phyloP scores from a whole-genome alignment of 2,888 invertebrate species.

The Nemotelus nigrinus region DNA sequence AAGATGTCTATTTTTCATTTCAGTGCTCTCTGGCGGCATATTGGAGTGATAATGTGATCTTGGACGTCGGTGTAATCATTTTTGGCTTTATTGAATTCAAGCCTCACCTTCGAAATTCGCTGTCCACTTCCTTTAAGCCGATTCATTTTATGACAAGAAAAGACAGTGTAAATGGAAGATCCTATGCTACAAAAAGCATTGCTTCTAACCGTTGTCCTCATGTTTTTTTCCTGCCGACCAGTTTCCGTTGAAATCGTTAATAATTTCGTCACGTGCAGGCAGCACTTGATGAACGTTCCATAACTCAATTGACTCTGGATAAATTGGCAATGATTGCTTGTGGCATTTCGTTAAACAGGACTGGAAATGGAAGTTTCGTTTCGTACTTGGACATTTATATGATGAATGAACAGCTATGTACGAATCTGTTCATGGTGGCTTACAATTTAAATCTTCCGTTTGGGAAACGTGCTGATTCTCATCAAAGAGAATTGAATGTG shows the following conservation, averaged over 20 bases:
- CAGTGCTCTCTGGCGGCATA: no score
- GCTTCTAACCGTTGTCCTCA: background rate
- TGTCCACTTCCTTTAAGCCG: no score
- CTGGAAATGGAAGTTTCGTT: background rate
- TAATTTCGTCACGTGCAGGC: conserved; percentile 31
- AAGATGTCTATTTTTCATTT: no score
- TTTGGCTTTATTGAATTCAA: no score
- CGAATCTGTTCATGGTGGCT: background rate
- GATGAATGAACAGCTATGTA: background rate
- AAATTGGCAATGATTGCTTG: conserved; percentile 28
- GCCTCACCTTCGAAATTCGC: no score
- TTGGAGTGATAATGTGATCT: no score
- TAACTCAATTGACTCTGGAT: conserved; percentile 29
- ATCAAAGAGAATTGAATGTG: no score
- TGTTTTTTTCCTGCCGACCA: background rate
- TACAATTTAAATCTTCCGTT: no score
- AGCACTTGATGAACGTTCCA: background rate
- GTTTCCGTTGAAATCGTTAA: conserved; percentile 22
- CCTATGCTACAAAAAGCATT: background rate
- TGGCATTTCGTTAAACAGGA: conserved; percentile 25
- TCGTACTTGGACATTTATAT: conserved; percentile 12
- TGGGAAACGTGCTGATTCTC: no score
- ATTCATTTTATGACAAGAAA: no score
- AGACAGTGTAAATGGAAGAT: no score
- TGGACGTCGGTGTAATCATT: no score